Percentiles rank a stretch among this genome's conserved stretches.
phyloP scores from a whole-genome alignment of 2,113 vertebrate genomes.

The Oryzias javanicus region DNA sequence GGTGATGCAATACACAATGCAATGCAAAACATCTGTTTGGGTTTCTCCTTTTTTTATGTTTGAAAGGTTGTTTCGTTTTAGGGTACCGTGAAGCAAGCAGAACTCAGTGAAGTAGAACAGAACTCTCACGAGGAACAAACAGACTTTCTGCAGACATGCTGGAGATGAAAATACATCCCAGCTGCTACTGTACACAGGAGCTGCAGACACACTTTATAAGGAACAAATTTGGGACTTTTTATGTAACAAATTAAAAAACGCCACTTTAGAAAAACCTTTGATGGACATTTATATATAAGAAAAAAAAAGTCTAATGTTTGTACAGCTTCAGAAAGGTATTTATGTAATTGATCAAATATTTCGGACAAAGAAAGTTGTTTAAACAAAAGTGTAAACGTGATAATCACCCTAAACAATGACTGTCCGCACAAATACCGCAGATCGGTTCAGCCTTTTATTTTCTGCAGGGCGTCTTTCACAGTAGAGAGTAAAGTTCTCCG shows the following conservation, averaged over 20 bases:
- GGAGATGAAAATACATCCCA: conserved; percentile 4
- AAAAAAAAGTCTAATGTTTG: too few relatives aligned
- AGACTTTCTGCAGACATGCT: conserved; percentile 16
- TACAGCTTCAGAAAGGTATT: not conserved
- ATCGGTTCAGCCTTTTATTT: conserved; percentile 26
- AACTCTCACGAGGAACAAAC: conserved; percentile 19
- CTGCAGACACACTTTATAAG: not conserved
- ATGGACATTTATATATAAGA: too few relatives aligned
- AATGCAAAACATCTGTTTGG: too few relatives aligned
- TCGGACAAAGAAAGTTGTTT: conserved; percentile 2
- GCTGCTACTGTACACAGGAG: not conserved
- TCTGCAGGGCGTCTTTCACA: conserved; percentile 14
- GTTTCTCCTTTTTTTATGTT: too few relatives aligned
- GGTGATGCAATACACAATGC: too few relatives aligned
- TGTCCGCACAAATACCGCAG: conserved; percentile 21
- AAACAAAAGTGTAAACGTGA: conserved; percentile 43
- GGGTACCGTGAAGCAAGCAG: not conserved
- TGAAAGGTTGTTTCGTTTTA: not conserved
- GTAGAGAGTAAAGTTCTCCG: too few relatives aligned
- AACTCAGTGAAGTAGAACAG: not conserved
- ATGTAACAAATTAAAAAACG: not conserved
- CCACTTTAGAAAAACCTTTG: too few relatives aligned
- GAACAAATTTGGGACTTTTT: not conserved
- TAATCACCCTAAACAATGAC: conserved; percentile 58
- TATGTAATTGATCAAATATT: not conserved